These are phyloP conservation scores for Drepana falcataria DNA, from an alignment of 2,888 invertebrate species.

Conservation along the genomic window DNA sequence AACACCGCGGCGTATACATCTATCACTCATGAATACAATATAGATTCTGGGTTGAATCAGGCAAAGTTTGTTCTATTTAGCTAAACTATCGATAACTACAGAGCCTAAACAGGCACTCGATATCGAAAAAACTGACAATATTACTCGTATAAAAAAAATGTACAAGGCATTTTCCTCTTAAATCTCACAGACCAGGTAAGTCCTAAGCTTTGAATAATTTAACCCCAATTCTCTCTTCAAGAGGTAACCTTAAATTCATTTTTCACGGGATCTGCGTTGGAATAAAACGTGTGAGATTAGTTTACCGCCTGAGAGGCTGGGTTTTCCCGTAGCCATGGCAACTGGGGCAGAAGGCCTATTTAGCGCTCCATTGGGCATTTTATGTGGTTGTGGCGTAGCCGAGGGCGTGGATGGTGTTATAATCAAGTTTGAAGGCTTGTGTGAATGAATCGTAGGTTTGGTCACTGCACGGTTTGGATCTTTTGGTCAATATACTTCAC, in stretches of 20 bases:
- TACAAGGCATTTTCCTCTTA: slow-evolving; percentile 1
- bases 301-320: slow-evolving; percentile 35
- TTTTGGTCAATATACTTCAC: no score
- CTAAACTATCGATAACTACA: no score
- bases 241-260: slow-evolving; percentile 54
- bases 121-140: not conserved
- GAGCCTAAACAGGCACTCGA: no score
- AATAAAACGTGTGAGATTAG: slow-evolving; percentile 55
- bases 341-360: slow-evolving; percentile 72
- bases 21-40: no score
- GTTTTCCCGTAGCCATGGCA: slow-evolving; percentile 39
- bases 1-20: no score
- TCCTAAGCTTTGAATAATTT: slow-evolving; percentile 41
- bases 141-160: not conserved
- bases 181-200: slow-evolving; percentile 24
- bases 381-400: slow-evolving; percentile 52
- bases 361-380: slow-evolving; percentile 61
- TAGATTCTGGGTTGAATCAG: no score
- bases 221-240: slow-evolving; percentile 42
- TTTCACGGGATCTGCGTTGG: slow-evolving; percentile 43
- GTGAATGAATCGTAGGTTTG: not conserved
- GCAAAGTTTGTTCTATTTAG: no score
- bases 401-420: slow-evolving; percentile 38
- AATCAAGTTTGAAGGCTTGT: slow-evolving; percentile 38
- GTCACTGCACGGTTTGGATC: no score